Conservation (phyloP, 2,888 invertebrate genomes). For the Synergus itoensis region DNA sequence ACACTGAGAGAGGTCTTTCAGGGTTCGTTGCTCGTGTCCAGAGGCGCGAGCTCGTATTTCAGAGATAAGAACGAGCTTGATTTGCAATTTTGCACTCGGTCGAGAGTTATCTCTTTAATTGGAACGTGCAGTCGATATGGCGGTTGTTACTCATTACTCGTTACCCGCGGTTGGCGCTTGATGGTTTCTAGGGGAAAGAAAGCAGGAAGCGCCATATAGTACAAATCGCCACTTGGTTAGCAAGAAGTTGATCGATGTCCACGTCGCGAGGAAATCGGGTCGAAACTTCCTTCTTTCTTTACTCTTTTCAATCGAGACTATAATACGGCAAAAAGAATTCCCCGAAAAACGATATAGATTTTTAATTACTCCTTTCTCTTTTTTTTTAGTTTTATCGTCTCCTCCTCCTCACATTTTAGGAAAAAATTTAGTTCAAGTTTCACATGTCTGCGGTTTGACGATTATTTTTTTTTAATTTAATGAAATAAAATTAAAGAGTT, state of each 20-base stretch:
- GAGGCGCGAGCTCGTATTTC: slow-evolving; percentile 35
- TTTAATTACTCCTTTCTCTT: neutral
- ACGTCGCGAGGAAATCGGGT: slow-evolving; percentile 26
- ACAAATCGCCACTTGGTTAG: slow-evolving; percentile 42
- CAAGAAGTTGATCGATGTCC: slow-evolving; percentile 41
- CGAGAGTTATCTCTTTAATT: slow-evolving; percentile 32
- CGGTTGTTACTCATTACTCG: slow-evolving; percentile 23
- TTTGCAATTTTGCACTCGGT: slow-evolving; percentile 38
- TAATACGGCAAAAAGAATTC: neutral
- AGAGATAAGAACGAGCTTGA: slow-evolving; percentile 33
- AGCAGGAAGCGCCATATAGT: slow-evolving; percentile 47
- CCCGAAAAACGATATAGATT: neutral
- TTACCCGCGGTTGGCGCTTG: slow-evolving; percentile 50
- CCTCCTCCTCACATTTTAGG: neutral
- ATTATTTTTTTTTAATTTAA: no score
- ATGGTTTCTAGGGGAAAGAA: slow-evolving; percentile 45
- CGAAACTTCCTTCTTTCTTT: slow-evolving; percentile 36
- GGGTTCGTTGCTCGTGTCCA: slow-evolving; percentile 18
- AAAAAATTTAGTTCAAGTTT: no score
- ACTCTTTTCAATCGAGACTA: neutral
- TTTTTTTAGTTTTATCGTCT: neutral
- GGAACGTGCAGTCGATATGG: slow-evolving; percentile 25
- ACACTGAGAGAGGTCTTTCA: slow-evolving; percentile 15
- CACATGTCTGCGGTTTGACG: no score
- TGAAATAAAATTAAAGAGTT: neutral